phyloP scores from a whole-genome alignment of 1,140 invertebrate species.

The Zaprionus kolodkinae region DNA sequence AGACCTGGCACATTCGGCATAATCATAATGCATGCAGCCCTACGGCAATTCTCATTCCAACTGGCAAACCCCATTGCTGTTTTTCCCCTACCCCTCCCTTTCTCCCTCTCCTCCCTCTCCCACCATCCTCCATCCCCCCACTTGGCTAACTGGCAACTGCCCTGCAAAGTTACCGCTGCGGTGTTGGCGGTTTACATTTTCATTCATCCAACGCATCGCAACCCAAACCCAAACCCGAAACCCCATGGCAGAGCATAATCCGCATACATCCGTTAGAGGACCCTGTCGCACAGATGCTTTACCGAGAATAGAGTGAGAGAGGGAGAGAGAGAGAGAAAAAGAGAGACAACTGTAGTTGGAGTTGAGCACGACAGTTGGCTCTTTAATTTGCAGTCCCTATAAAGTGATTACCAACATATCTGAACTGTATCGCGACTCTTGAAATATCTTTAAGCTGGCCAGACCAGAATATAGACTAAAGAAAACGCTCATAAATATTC shows the following conservation, averaged over 20 bases:
- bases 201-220: constrained; percentile 42
- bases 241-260: constrained; percentile 29
- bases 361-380: too few relatives aligned
- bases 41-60: neutral
- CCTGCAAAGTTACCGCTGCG: constrained; percentile 61
- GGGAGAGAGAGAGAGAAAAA: neutral
- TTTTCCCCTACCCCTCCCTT: neutral
- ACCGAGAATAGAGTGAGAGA: neutral
- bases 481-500: too few relatives aligned
- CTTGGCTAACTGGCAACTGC: constrained; percentile 31
- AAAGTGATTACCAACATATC: neutral
- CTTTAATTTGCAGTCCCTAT: neutral
- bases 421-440: too few relatives aligned
- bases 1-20: constrained; percentile 50
- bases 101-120: too few relatives aligned
- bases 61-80: constrained; percentile 4
- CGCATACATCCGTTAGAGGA: constrained; percentile 9
- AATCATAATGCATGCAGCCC: constrained; percentile 68
- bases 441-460: too few relatives aligned
- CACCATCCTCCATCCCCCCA: too few relatives aligned
- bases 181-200: constrained; percentile 61
- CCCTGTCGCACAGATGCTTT: neutral
- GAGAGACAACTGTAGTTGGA: neutral
- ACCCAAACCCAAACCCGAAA: neutral
- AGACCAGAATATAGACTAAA: too few relatives aligned